phyloP scores from a whole-genome alignment of 1,140 invertebrate species.

The Aphaenogaster ashmeadi region DNA sequence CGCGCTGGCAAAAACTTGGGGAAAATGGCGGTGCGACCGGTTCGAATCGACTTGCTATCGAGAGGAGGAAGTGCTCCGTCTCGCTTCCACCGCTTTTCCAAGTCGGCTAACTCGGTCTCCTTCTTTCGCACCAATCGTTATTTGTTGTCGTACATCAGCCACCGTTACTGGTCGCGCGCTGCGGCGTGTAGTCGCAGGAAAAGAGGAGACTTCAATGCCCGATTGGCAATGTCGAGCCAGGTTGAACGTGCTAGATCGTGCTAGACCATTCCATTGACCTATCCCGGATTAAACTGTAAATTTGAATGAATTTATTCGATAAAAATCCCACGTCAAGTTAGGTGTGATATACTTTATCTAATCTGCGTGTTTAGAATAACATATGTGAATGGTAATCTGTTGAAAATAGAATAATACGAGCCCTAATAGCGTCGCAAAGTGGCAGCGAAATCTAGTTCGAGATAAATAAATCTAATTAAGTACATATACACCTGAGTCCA shows the following conservation, averaged over 20 bases:
- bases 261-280: not conserved
- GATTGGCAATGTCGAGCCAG: conserved; percentile 3
- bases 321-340: not conserved
- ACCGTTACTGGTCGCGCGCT: conserved; percentile 23
- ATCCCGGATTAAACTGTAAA: not conserved
- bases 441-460: not conserved
- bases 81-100: conserved; percentile 52
- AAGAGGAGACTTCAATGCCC: conserved; percentile 43
- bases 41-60: conserved; percentile 76
- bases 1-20: conserved; percentile 74
- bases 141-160: conserved; percentile 45
- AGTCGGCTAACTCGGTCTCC: not conserved
- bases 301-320: not conserved
- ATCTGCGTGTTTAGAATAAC: not conserved
- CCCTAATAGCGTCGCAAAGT: not conserved
- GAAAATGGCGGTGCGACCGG: conserved; percentile 76
- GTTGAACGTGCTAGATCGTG: not conserved
- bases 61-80: conserved; percentile 68
- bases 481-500: not conserved
- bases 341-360: not conserved
- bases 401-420: conserved; percentile 18
- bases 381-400: not conserved
- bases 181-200: not conserved
- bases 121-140: conserved; percentile 27
- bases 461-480: conserved; percentile 26